Base-by-base conservation (phyloP, 2,113 vertebrate species). In the Puffinus mauretanicus region DNA sequence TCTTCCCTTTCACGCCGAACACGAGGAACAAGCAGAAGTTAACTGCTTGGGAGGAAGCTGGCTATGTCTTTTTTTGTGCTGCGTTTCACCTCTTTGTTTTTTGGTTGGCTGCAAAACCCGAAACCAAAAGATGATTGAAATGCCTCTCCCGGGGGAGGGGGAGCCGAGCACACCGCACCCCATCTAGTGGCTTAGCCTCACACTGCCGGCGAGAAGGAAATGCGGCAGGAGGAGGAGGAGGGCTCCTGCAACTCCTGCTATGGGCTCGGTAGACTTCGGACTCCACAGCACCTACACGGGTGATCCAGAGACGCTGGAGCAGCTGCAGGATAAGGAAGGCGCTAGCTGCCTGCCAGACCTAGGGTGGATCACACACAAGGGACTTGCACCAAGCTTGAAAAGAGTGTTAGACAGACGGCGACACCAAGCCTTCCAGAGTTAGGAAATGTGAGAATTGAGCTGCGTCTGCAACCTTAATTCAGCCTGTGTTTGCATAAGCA, bases 131-230 rank as follows among this genome's bases (percentile, higher is more conserved):
- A 64, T 67, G 86, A 94, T 89, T 85, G 92, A 90, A 82, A 83
- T 88, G 91, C 72, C 65, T 90, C 85, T 77, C 16, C 30, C 30
- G 64, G 62, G 94, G 49, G 79, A 22, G 70, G 81, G 92, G 88
- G 81, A 97, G 97, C 73, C 60, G 80, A 96, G 97, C 98, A 87
- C 93, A 38, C 34, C 49, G 93, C 87, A 93, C 98, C 84, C 98
- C 98, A 98, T 98, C 98, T 98, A 98, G 97, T 81, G 98, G 97
- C 66, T 86, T 8, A 42, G 46, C 65, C 94, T 89, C 90, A 71
- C 95, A 97, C 88, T 97, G 88, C 96, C 86, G 36, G 81, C 47
- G 57, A 49, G 36, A 25, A 30, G 80, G 52, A 57, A 90, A 84
- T 38, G 90, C 73, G n/a, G 90, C 65, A 72, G 52, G 12, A 54